Evolutionary conservation across 2,113 vertebrate species (phyloP).

Genomic region (Macroglossus sobrinus): DNA sequence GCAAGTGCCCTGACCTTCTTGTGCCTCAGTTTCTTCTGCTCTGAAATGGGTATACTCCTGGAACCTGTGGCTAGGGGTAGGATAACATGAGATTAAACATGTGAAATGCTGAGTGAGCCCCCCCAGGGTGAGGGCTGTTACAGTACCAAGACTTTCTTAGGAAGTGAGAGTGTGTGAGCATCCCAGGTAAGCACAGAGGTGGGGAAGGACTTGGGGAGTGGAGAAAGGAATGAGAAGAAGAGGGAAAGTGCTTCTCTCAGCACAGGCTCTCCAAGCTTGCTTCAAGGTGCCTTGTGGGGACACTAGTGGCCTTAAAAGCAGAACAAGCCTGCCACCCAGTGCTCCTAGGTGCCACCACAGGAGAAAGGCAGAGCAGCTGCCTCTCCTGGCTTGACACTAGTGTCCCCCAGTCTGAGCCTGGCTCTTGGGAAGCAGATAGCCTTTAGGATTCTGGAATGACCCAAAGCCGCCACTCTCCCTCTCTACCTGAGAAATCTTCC

Average conservation of each 20-base stretch:
- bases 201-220: too few species aligned
- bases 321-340: slow-evolving; percentile 72
- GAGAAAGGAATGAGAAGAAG: not conserved
- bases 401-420: not conserved
- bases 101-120: not conserved
- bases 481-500: not conserved
- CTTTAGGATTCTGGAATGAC: not conserved
- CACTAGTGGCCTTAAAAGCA: not conserved
- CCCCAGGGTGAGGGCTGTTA: not conserved
- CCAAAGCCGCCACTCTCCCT: not conserved
- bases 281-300: not conserved
- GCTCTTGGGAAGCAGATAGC: not conserved
- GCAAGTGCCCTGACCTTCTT: not conserved
- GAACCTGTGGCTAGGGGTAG: not conserved
- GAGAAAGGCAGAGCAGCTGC: not conserved
- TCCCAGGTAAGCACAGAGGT: not conserved
- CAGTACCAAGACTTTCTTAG: not conserved
- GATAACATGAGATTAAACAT: not conserved
- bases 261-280: not conserved
- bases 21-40: not conserved
- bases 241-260: not conserved
- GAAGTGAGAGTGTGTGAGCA: not conserved
- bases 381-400: not conserved
- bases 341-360: not conserved
- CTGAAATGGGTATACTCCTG: not conserved